phyloP scores from a whole-genome alignment of 2,113 vertebrate genomes.

The Ochotona princeps region DNA sequence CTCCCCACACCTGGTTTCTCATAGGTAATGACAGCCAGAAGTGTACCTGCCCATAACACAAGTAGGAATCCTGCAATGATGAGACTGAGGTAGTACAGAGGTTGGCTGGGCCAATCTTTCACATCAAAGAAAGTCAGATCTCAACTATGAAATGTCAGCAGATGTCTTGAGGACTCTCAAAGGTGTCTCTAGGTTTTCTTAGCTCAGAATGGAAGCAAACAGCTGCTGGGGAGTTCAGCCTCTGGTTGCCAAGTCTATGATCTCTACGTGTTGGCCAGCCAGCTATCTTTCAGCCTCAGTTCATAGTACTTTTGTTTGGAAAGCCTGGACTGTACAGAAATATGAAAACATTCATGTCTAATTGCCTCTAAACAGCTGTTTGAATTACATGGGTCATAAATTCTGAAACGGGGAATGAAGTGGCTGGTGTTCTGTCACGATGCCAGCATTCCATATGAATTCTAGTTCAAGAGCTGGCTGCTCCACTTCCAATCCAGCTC shows the following conservation, averaged over 20 bases:
- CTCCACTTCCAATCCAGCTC: no score
- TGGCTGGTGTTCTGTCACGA: no score
- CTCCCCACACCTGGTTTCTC: background rate
- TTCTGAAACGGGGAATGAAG: background rate
- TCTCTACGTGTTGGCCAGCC: background rate
- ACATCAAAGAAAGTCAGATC: background rate
- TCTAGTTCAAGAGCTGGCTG: no score
- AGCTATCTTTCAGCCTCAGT: background rate
- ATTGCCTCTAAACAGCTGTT: background rate
- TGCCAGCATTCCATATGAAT: no score
- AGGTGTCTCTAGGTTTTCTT: background rate
- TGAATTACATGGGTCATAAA: background rate
- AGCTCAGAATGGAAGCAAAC: background rate
- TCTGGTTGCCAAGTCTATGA: background rate
- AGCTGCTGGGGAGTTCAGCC: background rate
- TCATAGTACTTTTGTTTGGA: background rate
- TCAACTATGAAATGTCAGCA: background rate
- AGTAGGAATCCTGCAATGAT: background rate
- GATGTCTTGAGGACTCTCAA: background rate
- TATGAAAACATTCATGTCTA: background rate
- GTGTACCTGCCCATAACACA: background rate
- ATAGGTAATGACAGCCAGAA: background rate
- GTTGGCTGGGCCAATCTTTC: background rate
- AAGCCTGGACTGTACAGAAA: conserved; percentile 1
- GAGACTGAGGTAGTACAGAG: background rate